Evolutionary conservation across 1,140 invertebrate species (phyloP), one percentile per base, ranked within the genome.

Genomic region (Diprion similis): DNA sequence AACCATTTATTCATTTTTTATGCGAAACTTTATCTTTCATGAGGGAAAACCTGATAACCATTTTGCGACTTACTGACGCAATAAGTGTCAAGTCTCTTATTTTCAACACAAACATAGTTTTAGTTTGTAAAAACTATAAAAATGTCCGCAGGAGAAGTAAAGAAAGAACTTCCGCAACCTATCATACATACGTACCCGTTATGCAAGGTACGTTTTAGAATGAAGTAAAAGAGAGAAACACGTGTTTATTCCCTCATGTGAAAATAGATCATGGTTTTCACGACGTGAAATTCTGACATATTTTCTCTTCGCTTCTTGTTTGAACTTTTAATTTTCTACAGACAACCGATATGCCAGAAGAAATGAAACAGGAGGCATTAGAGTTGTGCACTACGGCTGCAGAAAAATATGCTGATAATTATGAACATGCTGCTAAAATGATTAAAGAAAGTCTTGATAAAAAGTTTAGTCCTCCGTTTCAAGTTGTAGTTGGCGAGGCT

Each of bases 391-490:
- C 96, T 48, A 97, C 95, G 8, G 96, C 96, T 0, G 96, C 95
- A 84, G 97, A 98, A 88, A 98, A 98, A 89, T 94, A 93, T 87
- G 87, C 93, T 0, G 88, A 92, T 4, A 97, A 97, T 88, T 96
- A 96, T 78, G 90, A 92, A 77, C 78, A 87, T 15, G 90, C 94
- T 9, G 96, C 97, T 18, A 93, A 92, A 79, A 93, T 95, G 90
- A 96, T 99, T 37, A 98, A 99, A 87, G 96, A 98, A 79, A 93
- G 91, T 70, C 93, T 99, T 92, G 97, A 99, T 86, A 97, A 97
- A 87, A 97, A 97, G 82, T 98, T 96, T 87, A 96, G 97, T 19
- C 92, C 95, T 0, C 93, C 95, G 15, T 98, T 97, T 92, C 96
- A 98, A 88, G 95, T 95, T 0, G 93, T 98, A 0, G 94, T 98